Percentiles rank a stretch among this genome's conserved stretches.
phyloP scores from a whole-genome alignment of 2,113 vertebrate genomes.

The Syrrhaptes paradoxus region DNA sequence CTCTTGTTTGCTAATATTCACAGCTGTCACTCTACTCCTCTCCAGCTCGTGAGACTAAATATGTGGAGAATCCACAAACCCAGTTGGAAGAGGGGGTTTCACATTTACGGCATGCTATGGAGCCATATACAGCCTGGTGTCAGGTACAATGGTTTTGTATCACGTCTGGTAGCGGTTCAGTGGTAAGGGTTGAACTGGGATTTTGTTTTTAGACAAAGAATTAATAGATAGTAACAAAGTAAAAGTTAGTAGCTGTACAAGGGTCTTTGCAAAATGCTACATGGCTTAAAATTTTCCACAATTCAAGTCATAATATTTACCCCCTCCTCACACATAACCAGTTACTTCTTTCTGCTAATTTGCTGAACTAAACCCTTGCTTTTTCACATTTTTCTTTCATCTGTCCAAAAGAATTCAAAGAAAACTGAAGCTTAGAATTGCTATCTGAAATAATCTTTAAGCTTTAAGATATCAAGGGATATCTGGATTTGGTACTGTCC shows the following conservation, averaged over 20 bases:
- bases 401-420: neutral
- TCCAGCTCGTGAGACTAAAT: constrained; percentile 74
- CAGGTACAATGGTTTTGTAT: constrained; percentile 79
- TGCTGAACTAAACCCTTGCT: neutral
- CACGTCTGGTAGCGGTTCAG: neutral
- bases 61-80: constrained; percentile 75
- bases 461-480: neutral
- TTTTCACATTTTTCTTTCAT: neutral
- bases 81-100: constrained; percentile 83
- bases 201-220: neutral
- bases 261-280: neutral
- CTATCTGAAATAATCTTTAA: neutral
- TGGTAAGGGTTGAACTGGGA: neutral
- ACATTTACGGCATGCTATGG: constrained; percentile 75
- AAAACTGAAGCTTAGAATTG: neutral
- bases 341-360: neutral
- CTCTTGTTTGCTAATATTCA: constrained; percentile 56
- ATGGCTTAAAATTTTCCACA: neutral
- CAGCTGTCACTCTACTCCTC: constrained; percentile 90
- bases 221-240: neutral
- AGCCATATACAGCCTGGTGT: constrained; percentile 84
- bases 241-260: neutral
- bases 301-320: neutral
- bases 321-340: neutral
- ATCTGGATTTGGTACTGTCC: neutral